Evolutionary conservation across 2,113 vertebrate genomes (phyloP).

Genomic region (Thamnaconus septentrionalis): DNA sequence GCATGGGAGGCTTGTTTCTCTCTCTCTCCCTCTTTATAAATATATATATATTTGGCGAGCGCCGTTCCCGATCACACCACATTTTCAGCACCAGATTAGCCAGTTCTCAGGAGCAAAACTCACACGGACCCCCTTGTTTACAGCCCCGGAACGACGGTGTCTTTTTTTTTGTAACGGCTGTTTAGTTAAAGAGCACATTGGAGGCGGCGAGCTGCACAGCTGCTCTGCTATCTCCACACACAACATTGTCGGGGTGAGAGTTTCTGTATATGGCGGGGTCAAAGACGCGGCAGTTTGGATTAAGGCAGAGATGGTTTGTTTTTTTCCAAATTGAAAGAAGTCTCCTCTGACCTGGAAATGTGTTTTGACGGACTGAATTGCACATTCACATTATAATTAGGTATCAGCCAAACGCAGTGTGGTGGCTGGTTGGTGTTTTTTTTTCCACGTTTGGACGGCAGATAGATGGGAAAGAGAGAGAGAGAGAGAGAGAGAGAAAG

Average conservation of each 20-base stretch:
- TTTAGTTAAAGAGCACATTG: conserved; percentile 48
- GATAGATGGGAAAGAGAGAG: conserved; percentile 27
- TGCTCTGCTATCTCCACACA: conserved; percentile 60
- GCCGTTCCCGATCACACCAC: conserved; percentile 57
- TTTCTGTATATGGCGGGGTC: conserved; percentile 46
- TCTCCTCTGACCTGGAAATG: conserved; percentile 55
- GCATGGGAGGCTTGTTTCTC: conserved; percentile 48
- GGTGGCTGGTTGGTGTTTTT: no score
- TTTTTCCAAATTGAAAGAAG: conserved; percentile 44
- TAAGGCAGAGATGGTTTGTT: conserved; percentile 49
- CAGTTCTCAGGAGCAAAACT: conserved; percentile 64
- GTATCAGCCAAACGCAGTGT: conserved; percentile 38
- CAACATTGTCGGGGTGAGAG: conserved; percentile 64
- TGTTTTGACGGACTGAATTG: conserved; percentile 48
- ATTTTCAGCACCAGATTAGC: conserved; percentile 76
- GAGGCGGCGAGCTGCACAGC: conserved; percentile 43
- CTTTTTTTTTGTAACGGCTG: conserved; percentile 57
- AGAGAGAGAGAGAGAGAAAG: conserved; percentile 10
- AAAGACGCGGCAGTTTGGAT: conserved; percentile 43
- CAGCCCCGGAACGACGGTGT: conserved; percentile 56
- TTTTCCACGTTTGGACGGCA: conserved; percentile 29
- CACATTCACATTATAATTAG: conserved; percentile 57
- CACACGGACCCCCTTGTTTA: conserved; percentile 63
- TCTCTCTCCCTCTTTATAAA: no score
- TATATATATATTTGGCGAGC: conserved; percentile 52